These are phyloP conservation scores for Momotus momota DNA, from an alignment of 2,797 vertebrate genomes.

Conservation along the genomic window DNA sequence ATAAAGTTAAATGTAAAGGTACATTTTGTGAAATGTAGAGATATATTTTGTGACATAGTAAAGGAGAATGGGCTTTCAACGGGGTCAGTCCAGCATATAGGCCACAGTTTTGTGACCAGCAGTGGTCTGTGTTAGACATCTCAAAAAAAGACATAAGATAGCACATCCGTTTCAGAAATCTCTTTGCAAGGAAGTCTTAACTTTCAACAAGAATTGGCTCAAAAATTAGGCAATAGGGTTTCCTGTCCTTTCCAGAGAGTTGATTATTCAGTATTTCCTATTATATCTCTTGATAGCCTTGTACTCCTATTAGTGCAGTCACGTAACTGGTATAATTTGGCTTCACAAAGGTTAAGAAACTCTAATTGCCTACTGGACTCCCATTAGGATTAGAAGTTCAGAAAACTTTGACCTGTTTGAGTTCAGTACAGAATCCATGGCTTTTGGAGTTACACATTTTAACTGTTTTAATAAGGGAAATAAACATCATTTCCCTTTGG, in stretches of 20 bases:
- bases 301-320: neutral
- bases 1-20: neutral
- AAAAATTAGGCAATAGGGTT: neutral
- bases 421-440: neutral
- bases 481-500: neutral
- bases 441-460: neutral
- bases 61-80: rapidly evolving
- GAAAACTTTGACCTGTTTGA: neutral
- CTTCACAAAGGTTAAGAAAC: neutral
- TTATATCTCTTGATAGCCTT: neutral
- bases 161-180: neutral
- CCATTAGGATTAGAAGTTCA: neutral
- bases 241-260: neutral
- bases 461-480: neutral
- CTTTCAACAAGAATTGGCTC: neutral
- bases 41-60: neutral
- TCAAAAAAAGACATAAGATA: neutral
- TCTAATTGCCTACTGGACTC: neutral
- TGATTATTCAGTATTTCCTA: neutral
- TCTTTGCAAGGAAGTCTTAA: neutral
- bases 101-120: neutral
- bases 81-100: neutral
- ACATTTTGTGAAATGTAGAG: neutral
- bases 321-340: neutral
- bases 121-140: neutral